Percentiles rank a stretch among this genome's conserved stretches.
phyloP scores from a whole-genome alignment of 2,888 invertebrate genomes.

The Anthophora plumipes region DNA sequence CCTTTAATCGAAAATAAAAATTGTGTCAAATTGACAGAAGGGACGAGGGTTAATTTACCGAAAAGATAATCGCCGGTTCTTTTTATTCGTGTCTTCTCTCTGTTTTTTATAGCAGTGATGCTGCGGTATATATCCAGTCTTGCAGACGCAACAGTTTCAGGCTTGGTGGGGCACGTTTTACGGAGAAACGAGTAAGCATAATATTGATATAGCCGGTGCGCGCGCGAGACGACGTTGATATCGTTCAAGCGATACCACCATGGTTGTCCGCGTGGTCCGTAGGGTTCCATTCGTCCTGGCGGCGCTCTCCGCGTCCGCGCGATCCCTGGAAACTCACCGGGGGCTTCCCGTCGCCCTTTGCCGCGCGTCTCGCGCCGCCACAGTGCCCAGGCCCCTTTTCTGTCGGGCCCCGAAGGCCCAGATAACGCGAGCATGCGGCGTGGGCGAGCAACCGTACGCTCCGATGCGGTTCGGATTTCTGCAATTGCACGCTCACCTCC shows the following conservation, averaged over 20 bases:
- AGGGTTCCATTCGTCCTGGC: conserved; percentile 58
- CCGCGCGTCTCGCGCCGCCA: conserved; percentile 32
- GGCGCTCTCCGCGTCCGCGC: conserved; percentile 48
- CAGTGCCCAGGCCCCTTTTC: conserved; percentile 54
- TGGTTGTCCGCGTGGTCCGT: conserved; percentile 39
- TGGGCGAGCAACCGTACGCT: conserved; percentile 80
- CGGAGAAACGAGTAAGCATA: conserved; percentile 78
- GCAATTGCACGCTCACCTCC: conserved; percentile 52
- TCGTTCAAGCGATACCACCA: conserved; percentile 69
- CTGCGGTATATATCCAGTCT: conserved; percentile 44
- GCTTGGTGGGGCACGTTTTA: conserved; percentile 71
- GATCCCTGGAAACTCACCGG: conserved; percentile 69
- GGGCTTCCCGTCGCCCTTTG: conserved; percentile 41
- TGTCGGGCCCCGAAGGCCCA: conserved; percentile 62
- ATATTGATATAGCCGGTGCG: conserved; percentile 77
- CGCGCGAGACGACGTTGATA: conserved; percentile 69
- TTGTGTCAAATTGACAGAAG: too few relatives aligned
- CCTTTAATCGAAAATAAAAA: too few relatives aligned
- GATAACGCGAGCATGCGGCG: conserved; percentile 77
- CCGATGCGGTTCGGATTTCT: conserved; percentile 59
- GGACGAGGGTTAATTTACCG: conserved; percentile 43
- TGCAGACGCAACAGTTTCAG: conserved; percentile 73
- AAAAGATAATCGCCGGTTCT: conserved; percentile 31
- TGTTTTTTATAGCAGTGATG: not conserved
- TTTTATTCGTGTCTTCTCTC: conserved; percentile 6